Conservation (phyloP, 2,113 vertebrate species). For the Poeciliopsis occidentalis region DNA sequence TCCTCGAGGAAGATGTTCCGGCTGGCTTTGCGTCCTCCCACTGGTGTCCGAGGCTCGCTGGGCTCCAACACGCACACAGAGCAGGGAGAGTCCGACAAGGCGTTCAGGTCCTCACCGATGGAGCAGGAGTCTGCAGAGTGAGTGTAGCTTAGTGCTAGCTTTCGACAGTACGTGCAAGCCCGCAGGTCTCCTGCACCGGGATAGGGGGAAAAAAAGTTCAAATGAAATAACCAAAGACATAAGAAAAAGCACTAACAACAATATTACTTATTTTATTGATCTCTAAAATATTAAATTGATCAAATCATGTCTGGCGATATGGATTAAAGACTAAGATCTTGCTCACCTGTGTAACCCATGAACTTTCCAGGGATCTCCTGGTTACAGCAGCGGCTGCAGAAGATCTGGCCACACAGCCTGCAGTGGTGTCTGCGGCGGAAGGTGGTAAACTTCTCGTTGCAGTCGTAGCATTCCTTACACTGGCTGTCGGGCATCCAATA, state of each 20-base stretch:
- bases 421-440: constrained; percentile 96
- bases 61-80: constrained; percentile 89
- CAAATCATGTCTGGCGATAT: not conserved
- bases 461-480: constrained; percentile 98
- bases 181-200: constrained; percentile 88
- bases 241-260: not conserved
- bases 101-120: constrained; percentile 93
- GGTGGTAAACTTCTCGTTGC: constrained; percentile 97
- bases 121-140: constrained; percentile 93
- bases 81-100: constrained; percentile 88
- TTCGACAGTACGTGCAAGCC: constrained; percentile 96
- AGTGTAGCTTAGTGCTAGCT: constrained; percentile 94
- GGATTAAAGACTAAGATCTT: not conserved
- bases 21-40: constrained; percentile 93
- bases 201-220: not conserved
- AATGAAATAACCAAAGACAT: not conserved
- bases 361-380: constrained; percentile 99
- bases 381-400: constrained; percentile 98
- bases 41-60: constrained; percentile 90
- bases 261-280: not conserved
- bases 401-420: constrained; percentile 96
- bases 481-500: constrained; percentile 99
- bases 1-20: constrained; percentile 98
- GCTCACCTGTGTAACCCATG: constrained; percentile 97
- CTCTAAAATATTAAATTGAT: not conserved